Base-by-base conservation (phyloP, 1,140 invertebrate species). In the Drosophila nannoptera region DNA sequence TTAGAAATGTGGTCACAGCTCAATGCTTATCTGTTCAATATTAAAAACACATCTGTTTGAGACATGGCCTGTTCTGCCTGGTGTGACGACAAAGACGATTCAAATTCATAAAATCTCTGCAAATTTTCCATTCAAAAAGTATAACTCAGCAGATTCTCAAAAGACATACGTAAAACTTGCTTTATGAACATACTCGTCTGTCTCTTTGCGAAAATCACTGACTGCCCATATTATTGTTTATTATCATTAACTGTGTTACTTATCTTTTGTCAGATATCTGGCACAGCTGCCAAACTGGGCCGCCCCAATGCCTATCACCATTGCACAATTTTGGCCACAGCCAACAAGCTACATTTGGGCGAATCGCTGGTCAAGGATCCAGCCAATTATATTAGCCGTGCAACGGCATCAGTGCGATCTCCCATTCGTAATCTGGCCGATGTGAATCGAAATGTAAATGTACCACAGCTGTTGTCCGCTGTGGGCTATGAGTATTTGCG, bases 251-350 rank as follows among this genome's bases (percentile, higher is more conserved):
- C 5, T 43, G 6, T 43, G 5, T 7, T 2, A 2, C n/a, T 14
- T 43, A 42, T 42, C 40, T 43, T 7, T 43, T 7, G 40, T 48
- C 40, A 89, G 94, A 92, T 98, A 72, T 98, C 97, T 81, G 97
- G 97, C 70, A 97, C 96, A 54, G 97, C 97, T 49, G 94, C 97
- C 9, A 98, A 97, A 90, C 90, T 99, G 48, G 96, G 95, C 45
- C 91, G 93, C 52, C 91, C 93, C 2, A 95, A 94, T 89, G 94
- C 95, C 31, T 99, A 98, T 91, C 97, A 99, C 90, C 97, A 98
- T 90, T 98, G 96, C 90, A 99, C 97, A 32, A 90, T 99, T 53
- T 90, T 98, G 75, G 94, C 97, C 40, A 93, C 96, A 87, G 94
- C 94, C 52, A 94, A 98, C 88, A 94, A 95, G 90, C 84, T 92